Base-by-base conservation (phyloP, 2,113 vertebrate species). In the Varanus komodoensis region DNA sequence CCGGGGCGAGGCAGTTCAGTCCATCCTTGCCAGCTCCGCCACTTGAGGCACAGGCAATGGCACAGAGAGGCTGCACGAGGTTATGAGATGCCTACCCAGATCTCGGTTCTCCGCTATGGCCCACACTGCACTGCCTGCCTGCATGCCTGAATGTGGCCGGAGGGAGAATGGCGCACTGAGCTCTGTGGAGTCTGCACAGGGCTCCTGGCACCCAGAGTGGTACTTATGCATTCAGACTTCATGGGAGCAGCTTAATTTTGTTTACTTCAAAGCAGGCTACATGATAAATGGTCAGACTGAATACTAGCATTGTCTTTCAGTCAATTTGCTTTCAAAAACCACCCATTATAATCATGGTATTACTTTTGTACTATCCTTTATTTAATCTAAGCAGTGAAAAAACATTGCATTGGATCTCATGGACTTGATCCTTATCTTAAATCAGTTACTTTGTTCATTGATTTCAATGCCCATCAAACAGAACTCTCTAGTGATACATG, bases 391-490 rank as follows among this genome's bases (percentile, higher is more conserved):
- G 4, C 0, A 8, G 67, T 0, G 50, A 86, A 84, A 19, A n/a
- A 69, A 84, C 91, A 94, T 68, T 1, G 0, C 50, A 82, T 77
- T 52, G 21, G 5, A 82, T 57, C 15, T 52, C 48, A 89, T 52
- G 29, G 67, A 85, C 0, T 2, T 29, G 32, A 80, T 74, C 27
- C 71, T 50, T 4, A 71, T 0, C 11, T 57, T 48, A 78, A 94
- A 57, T 44, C 21, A 84, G 92, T 54, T 38, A 86, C 21, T 81
- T 11, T 71, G 75, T 84, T 34, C 82, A 0, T 0, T 12, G 29
- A 87, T 61, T 90, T 54, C 15, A 74, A 8, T 81, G 75, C 86
- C 89, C 14, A 64, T 80, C 87, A 79, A 85, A 64, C 64, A 83
- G 73, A 89, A 85, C 6, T 89, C 38, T 80, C 81, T 86, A 50